Percentiles rank a stretch among this genome's conserved stretches.
These are phyloP conservation scores for Pachyuromys duprasi DNA, from an alignment of 2,797 vertebrate genomes.

Conservation along the genomic window DNA sequence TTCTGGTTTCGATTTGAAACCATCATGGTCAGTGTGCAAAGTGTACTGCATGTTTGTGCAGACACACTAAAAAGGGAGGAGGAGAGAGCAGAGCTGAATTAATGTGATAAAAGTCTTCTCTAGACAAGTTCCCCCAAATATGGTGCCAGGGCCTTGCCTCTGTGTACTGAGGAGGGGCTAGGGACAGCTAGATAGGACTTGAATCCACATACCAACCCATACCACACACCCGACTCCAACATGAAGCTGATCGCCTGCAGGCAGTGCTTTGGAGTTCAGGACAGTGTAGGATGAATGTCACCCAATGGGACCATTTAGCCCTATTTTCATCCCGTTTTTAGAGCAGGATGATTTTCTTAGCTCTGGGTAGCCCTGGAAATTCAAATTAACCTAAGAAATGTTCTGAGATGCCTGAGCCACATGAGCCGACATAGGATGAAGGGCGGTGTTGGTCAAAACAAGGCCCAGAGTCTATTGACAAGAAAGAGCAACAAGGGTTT, in stretches of 20 bases:
- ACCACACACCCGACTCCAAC: neutral
- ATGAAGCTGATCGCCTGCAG: neutral
- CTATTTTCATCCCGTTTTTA: neutral
- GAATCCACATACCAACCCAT: neutral
- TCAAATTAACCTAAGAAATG: neutral
- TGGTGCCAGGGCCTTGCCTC: neutral
- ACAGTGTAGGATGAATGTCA: neutral
- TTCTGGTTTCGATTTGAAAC: neutral
- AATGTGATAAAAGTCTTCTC: neutral
- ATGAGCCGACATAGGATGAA: neutral
- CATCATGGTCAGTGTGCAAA: neutral
- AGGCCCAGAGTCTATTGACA: neutral
- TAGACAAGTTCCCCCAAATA: neutral
- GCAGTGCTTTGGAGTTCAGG: neutral
- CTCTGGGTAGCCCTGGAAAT: neutral
- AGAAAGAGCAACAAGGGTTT: neutral
- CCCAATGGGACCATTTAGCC: neutral
- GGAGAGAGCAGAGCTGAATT: neutral
- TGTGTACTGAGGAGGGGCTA: neutral
- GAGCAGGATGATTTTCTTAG: neutral
- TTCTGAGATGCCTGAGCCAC: neutral
- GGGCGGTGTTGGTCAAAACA: neutral
- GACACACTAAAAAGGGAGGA: neutral
- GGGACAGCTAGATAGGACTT: neutral
- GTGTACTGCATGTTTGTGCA: neutral